Base-by-base conservation (phyloP, 2,888 invertebrate genomes). In the Podabrus alpinus region DNA sequence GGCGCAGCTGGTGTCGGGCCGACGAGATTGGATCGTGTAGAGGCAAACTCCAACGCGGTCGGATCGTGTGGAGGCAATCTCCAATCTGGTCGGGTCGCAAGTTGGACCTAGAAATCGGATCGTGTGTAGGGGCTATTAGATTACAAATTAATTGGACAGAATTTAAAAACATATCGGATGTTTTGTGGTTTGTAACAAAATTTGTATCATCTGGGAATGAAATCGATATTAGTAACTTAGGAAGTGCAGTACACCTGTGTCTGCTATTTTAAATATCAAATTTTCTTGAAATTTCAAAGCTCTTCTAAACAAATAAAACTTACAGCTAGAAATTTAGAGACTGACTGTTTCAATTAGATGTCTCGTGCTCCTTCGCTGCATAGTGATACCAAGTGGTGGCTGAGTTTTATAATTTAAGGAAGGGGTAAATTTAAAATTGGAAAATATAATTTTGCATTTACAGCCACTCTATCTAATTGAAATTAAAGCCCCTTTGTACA, bases 341-440 rank as follows among this genome's bases (percentile, higher is more conserved):
- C 73, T 61, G 59, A 73, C 59, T 69, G 73, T 73, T 73, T 73
- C 73, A 73, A 69, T 73, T 73, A 73, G 69, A 66, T 69, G 59
- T 69, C 68, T 69, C 66, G 66, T 73, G 61, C 66, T 69, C 59
- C 59, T 29, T 19, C 7, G 59, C 29, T 19, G 66, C 66, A 16
- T 66, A 21, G 16, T 4, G 73, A 73, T 73, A 60, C 66, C 64
- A 64, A 73, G 59, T 69, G 69, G 66, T 66, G 17, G 59, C 15
- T 59, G 24, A 11, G 45, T 59, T 17, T 69, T 59, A 19, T 59
- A 60, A 19, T 59, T 10, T 15, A 69, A 62, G 29, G 17, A 66
- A 19, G 61, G 68, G 72, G 25, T 62, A 68, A 61, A 62, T 61
- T 68, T 25, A 61, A 29, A 72, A 72, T 29, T 73, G 62, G 64